Evolutionary conservation across 2,888 invertebrate genomes (phyloP).

Genomic region (Geophilus truncorum): DNA sequence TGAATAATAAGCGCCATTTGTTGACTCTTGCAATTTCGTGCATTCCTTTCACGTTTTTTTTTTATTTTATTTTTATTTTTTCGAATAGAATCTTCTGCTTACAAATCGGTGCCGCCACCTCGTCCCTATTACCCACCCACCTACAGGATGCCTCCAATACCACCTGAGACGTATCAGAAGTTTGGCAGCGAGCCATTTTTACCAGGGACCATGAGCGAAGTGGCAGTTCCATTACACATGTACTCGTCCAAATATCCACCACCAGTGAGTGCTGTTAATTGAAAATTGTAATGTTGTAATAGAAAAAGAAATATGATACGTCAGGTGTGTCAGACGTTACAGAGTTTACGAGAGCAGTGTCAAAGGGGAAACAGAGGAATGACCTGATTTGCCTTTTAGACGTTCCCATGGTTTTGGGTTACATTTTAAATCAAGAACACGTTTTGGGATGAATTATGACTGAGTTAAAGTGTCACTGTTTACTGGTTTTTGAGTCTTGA

Average conservation of each 20-base stretch:
- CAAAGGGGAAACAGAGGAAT: neutral
- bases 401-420: neutral
- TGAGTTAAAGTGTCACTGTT: no score
- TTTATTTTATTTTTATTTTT: no score
- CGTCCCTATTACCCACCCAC: conserved; percentile 12
- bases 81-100: neutral
- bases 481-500: no score
- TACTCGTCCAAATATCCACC: conserved; percentile 12
- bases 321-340: neutral
- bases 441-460: neutral
- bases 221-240: neutral
- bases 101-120: neutral
- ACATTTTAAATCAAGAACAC: neutral
- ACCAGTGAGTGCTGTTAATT: conserved; percentile 25
- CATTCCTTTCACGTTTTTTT: no score
- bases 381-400: neutral
- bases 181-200: conserved; percentile 23
- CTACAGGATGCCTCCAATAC: conserved; percentile 29
- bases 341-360: neutral
- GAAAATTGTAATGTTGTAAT: neutral
- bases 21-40: neutral
- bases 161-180: neutral
- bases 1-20: neutral
- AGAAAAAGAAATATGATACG: neutral
- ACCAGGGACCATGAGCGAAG: neutral